These are phyloP conservation scores for Pristionchus fissidentatus DNA, from an alignment of 2,888 invertebrate species.

Conservation along the genomic window DNA sequence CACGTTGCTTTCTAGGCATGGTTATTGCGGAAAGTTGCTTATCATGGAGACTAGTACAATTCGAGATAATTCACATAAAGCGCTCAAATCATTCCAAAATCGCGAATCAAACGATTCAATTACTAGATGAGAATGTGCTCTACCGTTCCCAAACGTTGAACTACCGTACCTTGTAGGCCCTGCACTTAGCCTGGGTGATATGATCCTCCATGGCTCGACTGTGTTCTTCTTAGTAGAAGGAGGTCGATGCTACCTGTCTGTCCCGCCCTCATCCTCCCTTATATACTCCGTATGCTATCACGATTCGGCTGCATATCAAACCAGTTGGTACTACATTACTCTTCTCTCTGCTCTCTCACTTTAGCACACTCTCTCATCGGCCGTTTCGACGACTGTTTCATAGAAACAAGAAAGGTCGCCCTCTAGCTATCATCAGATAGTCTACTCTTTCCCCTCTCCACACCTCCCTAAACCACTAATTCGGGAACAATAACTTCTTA, in stretches of 20 bases:
- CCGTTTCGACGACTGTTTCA: conserved; percentile 19
- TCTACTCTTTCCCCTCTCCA: background rate
- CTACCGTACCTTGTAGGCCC: conserved; percentile 40
- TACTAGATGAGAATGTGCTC: too few species aligned
- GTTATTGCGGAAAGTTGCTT: too few species aligned
- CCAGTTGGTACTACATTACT: conserved; percentile 27
- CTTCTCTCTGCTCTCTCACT: background rate
- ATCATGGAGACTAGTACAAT: too few species aligned
- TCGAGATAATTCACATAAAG: too few species aligned
- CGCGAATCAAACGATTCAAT: too few species aligned
- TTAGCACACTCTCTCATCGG: background rate
- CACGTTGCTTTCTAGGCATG: too few species aligned
- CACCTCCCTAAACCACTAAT: background rate
- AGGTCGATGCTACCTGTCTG: conserved; percentile 11
- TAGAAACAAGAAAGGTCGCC: conserved; percentile 15
- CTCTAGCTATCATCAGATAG: too few species aligned
- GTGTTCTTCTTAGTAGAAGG: background rate
- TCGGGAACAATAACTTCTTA: conserved; percentile 1
- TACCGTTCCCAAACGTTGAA: too few species aligned
- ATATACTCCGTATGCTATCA: background rate
- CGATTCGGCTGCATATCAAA: conserved; percentile 19
- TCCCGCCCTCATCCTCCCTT: conserved; percentile 21
- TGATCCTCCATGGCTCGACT: conserved; percentile 33
- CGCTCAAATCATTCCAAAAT: too few species aligned
- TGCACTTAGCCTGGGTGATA: conserved; percentile 34